phyloP scores from a whole-genome alignment of 2,888 invertebrate species.

The Drosophila kambysellisi region DNA sequence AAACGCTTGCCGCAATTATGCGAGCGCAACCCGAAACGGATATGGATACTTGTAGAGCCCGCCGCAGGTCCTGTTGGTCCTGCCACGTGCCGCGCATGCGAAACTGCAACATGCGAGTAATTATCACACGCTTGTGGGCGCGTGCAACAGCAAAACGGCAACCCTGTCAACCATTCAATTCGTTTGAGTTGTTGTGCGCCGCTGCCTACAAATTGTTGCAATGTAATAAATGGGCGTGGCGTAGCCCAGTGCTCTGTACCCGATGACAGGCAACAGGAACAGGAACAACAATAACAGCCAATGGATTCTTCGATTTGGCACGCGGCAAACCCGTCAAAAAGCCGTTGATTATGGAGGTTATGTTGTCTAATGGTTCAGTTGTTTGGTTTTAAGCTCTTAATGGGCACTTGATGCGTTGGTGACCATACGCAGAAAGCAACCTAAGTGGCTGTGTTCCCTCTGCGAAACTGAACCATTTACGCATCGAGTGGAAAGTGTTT shows the following conservation, averaged over 20 bases:
- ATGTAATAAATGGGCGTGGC: constrained; percentile 74
- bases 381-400: constrained; percentile 72
- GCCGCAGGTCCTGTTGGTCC: constrained; percentile 14
- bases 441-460: constrained; percentile 6
- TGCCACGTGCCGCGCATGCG: constrained; percentile 78
- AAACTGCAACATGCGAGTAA: constrained; percentile 69
- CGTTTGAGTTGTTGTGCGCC: constrained; percentile 54
- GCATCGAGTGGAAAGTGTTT: background rate
- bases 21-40: constrained; percentile 71
- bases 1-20: constrained; percentile 73
- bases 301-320: constrained; percentile 42
- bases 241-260: constrained; percentile 38
- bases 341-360: constrained; percentile 73
- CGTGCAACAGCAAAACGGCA: constrained; percentile 50
- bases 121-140: constrained; percentile 82
- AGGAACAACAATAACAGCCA: constrained; percentile 38
- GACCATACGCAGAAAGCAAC: constrained; percentile 6
- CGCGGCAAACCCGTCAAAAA: constrained; percentile 73
- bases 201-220: constrained; percentile 67
- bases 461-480: background rate
- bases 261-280: constrained; percentile 53
- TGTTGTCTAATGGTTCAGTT: constrained; percentile 64
- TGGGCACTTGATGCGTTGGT: constrained; percentile 72
- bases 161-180: constrained; percentile 40
- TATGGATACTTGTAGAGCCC: constrained; percentile 82